Base-by-base conservation (phyloP, 2,113 vertebrate species). In the Callorhinus ursinus region DNA sequence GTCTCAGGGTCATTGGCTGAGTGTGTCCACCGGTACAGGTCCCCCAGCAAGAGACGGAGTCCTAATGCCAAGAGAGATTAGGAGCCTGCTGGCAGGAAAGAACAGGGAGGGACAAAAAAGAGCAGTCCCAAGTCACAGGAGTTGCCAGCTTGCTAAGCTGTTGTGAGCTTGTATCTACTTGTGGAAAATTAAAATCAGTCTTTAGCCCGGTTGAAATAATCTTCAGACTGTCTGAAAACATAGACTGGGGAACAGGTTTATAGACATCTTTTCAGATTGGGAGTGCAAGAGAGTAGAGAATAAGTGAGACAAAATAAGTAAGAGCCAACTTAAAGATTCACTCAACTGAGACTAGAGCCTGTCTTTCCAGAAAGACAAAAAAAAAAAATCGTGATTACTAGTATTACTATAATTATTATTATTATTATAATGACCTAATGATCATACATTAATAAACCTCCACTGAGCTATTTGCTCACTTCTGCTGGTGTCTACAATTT, bases 191-290 rank as follows among this genome's bases (percentile, higher is more conserved):
- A 11, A 82, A 46, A 74, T 31, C 92, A 76, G 6, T 42, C 69
- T 55, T 28, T 0, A 16, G 55, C 13, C 33, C 21, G 12, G 11
- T 61, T 2, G 79, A 94, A 55, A 57, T 24, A 12, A 57, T 42
- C 81, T 51, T 92, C 57, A 69, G 93, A 71, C 21, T 18, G 31
- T 74, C 59, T 88, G 94, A 93, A 95, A 18, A 31, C 51, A 3
- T 1, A 57, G 39, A 16, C 76, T 0, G 0, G 14, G 36, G 72
- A 39, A 0, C 5, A 16, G 51, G 53, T 46, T 79, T 53, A 16
- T 1, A 49, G 80, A 88, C 67, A 4, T 1, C 4, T 13, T 53
- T 42, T 55, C 83, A 82, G 49, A 24, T 18, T 2, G 5, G 0
- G 5, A 63, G 31, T 10, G 15, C 13, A n/a, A 42, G 31, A 28